Evolutionary conservation across 2,888 invertebrate genomes (phyloP).

Genomic region (Lasius fuliginosus): DNA sequence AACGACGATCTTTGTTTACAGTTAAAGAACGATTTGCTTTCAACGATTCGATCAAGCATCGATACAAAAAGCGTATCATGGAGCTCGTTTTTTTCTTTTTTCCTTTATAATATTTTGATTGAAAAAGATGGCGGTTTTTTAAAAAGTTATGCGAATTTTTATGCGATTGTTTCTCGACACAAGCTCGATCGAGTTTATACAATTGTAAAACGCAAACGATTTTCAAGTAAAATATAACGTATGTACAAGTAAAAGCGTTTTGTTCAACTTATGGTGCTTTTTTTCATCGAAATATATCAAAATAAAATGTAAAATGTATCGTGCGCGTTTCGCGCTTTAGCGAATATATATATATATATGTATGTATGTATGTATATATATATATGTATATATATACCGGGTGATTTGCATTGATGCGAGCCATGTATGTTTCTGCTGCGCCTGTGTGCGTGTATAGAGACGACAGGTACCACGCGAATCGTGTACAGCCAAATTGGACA

Average conservation of each 20-base stretch:
- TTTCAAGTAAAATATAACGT: background rate
- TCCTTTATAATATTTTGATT: background rate
- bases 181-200: background rate
- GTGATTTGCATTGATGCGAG: conserved; percentile 68
- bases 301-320: background rate
- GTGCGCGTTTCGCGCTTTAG: background rate
- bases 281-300: background rate
- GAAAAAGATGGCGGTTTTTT: conserved; percentile 1
- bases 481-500: conserved; percentile 84
- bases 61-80: conserved; percentile 1
- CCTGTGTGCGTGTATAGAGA: conserved; percentile 30
- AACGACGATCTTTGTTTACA: conserved; percentile 34
- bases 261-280: background rate
- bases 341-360: conserved; percentile 7
- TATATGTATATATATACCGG: conserved; percentile 50
- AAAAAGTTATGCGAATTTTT: background rate
- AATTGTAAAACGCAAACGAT: background rate
- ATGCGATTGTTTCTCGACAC: background rate
- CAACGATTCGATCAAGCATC: conserved; percentile 1
- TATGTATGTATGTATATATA: conserved; percentile 50
- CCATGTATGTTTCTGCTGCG: conserved; percentile 55
- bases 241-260: background rate
- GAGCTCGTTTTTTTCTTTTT: background rate
- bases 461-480: conserved; percentile 76
- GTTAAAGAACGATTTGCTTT: conserved; percentile 33